Base-by-base conservation (phyloP, 2,797 vertebrate species). In the Acropternis orthonyx region DNA sequence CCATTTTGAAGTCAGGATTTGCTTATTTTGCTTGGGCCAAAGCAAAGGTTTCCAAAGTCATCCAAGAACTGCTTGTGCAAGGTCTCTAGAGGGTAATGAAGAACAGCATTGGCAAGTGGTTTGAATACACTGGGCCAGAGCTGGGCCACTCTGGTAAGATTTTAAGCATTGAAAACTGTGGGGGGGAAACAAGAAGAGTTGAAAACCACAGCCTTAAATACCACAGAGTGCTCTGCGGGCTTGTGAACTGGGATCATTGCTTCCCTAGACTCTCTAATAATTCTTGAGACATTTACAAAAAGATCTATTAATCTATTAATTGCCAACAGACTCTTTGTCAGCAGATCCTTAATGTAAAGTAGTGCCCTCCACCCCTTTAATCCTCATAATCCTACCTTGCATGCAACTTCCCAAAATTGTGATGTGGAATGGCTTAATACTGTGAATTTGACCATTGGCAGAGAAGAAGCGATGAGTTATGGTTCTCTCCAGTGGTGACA, bases 231-330 rank as follows among this genome's bases (percentile, higher is more conserved):
- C 46, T 93, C 54, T 78, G 36, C 69, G 82, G 54, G 56, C 23
- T 86, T 61, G 26, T 48, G 69, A 75, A 46, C n/a, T 62, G 76
- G 36, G 46, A 74, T 65, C 55, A 3, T 18, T 67, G 72, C 68
- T 78, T 73, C 46, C 18, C 54, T 90, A 11, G 5, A 20, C 32
- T 89, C 88, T 1, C 0, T 10, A 23, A 55, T 59, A 87, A 87
- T 66, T 73, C 58, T 63, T 9, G 32, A 95, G 54, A 26, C 79
- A 77, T 78, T 92, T 81, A 66, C 54, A 78, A 23, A 92, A 83
- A 44, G 44, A 48, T 72, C 77, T 93, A 87, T 86, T 88, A 81
- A 89, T 85, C 73, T 93, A 77, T 78, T 87, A 84, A 90, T 80
- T 89, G 76, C 62, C 56, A 91, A 32, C 58, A 85, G 89, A 55